Evolutionary conservation across 2,888 invertebrate genomes (phyloP).

Genomic region (Petrophora chlorosata): DNA sequence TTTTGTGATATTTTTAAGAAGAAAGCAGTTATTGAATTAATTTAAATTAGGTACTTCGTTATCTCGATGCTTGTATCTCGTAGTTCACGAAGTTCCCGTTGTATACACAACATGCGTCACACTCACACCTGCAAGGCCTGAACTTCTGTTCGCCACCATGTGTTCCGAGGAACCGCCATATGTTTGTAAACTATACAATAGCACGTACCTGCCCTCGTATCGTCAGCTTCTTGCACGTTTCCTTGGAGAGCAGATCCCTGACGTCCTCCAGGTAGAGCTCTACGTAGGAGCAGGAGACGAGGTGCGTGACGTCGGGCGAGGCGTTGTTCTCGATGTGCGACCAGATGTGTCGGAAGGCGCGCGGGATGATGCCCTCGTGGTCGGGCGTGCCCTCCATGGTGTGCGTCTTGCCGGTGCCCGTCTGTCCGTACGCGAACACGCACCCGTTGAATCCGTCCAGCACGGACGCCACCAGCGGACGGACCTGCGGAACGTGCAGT

Average conservation of each 20-base stretch:
- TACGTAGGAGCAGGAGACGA: conserved; percentile 97
- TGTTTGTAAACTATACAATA: too few species aligned
- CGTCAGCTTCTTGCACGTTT: conserved; percentile 89
- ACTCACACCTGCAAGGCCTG: too few species aligned
- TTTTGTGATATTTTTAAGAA: too few species aligned
- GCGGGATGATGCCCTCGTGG: conserved; percentile 94
- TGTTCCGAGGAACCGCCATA: too few species aligned
- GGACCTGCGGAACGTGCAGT: conserved; percentile 80
- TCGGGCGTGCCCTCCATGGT: conserved; percentile 89
- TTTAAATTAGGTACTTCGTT: too few species aligned
- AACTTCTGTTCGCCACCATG: too few species aligned
- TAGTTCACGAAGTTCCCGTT: too few species aligned
- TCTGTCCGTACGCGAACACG: conserved; percentile 99
- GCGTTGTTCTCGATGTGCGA: conserved; percentile 92
- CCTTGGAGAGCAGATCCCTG: conserved; percentile 87
- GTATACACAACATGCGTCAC: too few species aligned
- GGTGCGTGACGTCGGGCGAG: conserved; percentile 96
- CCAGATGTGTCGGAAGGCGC: conserved; percentile 99
- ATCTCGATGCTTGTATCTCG: too few species aligned
- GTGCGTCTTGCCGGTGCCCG: conserved; percentile 95
- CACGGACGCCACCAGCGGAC: conserved; percentile 97
- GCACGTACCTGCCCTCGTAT: conserved; percentile 74
- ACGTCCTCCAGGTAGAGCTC: conserved; percentile 98
- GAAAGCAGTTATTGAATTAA: too few species aligned
- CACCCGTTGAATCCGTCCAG: conserved; percentile 99